Evolutionary conservation across 2,888 invertebrate species (phyloP).

Genomic region (Platynereis dumerilii): DNA sequence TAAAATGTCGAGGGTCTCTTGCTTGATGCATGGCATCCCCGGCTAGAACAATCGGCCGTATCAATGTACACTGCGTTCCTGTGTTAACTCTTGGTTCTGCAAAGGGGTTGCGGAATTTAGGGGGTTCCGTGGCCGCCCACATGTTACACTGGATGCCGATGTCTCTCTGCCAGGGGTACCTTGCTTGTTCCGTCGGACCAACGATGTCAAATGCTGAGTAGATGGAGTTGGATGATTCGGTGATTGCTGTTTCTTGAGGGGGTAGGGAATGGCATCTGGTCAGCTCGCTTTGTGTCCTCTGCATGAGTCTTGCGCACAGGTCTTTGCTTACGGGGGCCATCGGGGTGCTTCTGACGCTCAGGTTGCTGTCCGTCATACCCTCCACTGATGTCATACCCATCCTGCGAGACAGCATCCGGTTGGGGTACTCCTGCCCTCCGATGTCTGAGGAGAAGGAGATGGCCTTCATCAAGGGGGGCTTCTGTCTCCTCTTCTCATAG

Average conservation of each 20-base stretch:
- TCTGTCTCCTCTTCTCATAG: slow-evolving; percentile 1
- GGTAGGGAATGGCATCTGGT: not conserved
- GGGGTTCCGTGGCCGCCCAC: not conserved
- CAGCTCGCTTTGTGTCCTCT: not conserved
- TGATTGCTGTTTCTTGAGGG: not conserved
- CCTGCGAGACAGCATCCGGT: not conserved
- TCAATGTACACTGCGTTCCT: slow-evolving; percentile 6
- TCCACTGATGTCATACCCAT: slow-evolving; percentile 1
- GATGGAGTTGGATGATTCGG: slow-evolving; percentile 8
- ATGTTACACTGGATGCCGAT: slow-evolving; percentile 13
- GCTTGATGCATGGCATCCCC: too few species aligned
- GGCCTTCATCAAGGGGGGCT: slow-evolving; percentile 5
- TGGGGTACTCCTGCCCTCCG: not conserved
- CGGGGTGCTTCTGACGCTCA: slow-evolving; percentile 4
- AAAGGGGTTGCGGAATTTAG: too few species aligned
- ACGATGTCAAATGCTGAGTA: slow-evolving; percentile 19
- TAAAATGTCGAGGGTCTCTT: too few species aligned
- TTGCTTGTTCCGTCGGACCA: slow-evolving; percentile 13
- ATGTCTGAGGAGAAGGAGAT: slow-evolving; percentile 1
- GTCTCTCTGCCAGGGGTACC: slow-evolving; percentile 21
- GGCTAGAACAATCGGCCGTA: not conserved
- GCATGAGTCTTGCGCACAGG: not conserved
- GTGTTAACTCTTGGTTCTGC: slow-evolving; percentile 3
- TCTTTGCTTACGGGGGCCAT: slow-evolving; percentile 1
- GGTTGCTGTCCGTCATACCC: not conserved